Conservation (phyloP, 2,797 vertebrate genomes). For the Enteromius anoplus region DNA sequence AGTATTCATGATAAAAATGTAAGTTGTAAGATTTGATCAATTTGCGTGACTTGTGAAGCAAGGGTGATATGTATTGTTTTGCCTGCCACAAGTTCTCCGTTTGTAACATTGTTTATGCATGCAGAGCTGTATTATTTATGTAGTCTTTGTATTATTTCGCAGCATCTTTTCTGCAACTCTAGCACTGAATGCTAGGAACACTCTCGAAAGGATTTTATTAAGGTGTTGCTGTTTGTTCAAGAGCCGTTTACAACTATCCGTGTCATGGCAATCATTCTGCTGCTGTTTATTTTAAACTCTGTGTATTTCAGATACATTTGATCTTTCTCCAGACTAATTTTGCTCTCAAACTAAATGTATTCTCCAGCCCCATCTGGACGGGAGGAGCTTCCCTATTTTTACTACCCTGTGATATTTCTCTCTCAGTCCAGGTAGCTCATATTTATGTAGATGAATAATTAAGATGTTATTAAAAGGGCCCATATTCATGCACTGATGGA, state of each 20-base stretch:
- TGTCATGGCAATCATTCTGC: not conserved
- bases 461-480: conserved; percentile 78
- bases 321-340: not conserved
- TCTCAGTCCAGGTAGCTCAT: conserved; percentile 76
- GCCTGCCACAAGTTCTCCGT: not conserved
- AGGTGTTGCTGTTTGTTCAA: not conserved
- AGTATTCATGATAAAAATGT: not conserved
- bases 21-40: not conserved
- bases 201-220: too few species aligned
- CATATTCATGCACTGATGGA: conserved; percentile 78
- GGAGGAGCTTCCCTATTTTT: not conserved
- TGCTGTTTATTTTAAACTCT: not conserved
- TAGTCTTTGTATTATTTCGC: not conserved
- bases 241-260: not conserved
- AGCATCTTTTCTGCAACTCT: not conserved
- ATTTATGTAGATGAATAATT: conserved; percentile 84
- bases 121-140: not conserved
- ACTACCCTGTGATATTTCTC: conserved; percentile 31
- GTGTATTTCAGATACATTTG: not conserved
- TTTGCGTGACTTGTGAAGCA: not conserved
- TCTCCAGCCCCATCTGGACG: not conserved
- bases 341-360: not conserved
- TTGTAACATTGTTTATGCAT: not conserved
- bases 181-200: not conserved
- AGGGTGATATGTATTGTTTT: not conserved